Conservation (phyloP, 2,113 vertebrate species). For the Saccopteryx bilineata region DNA sequence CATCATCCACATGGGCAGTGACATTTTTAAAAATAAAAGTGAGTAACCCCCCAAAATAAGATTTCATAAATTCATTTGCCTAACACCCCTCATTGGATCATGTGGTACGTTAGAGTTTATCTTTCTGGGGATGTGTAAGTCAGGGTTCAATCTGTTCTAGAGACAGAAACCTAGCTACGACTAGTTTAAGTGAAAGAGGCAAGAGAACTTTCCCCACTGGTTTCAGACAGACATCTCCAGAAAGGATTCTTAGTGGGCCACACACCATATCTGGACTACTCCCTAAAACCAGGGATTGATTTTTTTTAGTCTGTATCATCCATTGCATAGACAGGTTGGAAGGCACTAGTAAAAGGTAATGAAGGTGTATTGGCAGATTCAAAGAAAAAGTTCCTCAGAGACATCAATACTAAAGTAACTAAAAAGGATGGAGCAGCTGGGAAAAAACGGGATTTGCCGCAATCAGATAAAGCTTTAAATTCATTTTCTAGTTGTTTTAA, state of each 20-base stretch:
- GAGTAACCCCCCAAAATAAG: too few species aligned
- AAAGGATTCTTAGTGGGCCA: not conserved
- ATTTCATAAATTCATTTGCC: too few species aligned
- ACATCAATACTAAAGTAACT: not conserved
- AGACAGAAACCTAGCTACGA: not conserved
- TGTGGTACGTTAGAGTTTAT: not conserved
- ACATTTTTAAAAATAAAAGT: too few species aligned
- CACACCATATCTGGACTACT: not conserved
- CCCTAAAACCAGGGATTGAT: not conserved
- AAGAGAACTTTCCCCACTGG: not conserved
- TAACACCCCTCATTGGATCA: conserved; percentile 3
- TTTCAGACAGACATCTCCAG: not conserved
- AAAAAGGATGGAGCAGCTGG: not conserved
- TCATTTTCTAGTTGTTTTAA: not conserved
- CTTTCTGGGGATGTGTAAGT: not conserved
- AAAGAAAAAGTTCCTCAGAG: not conserved
- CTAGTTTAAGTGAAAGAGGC: not conserved
- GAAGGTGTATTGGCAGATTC: not conserved
- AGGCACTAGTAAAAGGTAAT: not conserved
- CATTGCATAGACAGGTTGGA: not conserved
- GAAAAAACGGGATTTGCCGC: not conserved
- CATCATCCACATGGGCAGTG: too few species aligned
- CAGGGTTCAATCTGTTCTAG: not conserved
- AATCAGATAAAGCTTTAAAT: not conserved
- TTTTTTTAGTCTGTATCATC: not conserved